Conservation (phyloP, 1,140 invertebrate species). For the Heliconius eleuchia region DNA sequence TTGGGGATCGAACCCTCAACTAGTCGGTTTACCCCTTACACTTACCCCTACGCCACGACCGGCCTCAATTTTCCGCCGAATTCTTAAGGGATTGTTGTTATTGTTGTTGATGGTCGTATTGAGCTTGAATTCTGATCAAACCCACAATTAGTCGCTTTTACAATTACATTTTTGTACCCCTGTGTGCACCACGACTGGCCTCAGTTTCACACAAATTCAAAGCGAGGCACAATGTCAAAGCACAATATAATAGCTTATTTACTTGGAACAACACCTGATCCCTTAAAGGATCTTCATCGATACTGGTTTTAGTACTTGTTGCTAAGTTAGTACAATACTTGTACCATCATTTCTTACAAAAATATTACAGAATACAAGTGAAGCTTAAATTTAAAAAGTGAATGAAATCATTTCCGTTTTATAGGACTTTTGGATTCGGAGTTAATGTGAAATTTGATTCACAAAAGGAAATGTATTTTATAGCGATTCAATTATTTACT, state of each 20-base stretch:
- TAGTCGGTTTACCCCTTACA: too few relatives aligned
- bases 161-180: too few relatives aligned
- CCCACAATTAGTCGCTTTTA: too few relatives aligned
- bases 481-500: neutral
- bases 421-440: neutral
- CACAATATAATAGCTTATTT: conserved; percentile 28
- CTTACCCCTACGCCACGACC: too few relatives aligned
- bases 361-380: neutral
- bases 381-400: neutral
- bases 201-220: too few relatives aligned
- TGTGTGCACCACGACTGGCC: too few relatives aligned
- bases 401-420: neutral
- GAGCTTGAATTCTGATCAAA: too few relatives aligned
- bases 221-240: conserved; percentile 2
- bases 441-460: neutral
- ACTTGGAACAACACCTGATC: conserved; percentile 29
- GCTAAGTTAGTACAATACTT: neutral
- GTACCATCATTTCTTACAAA: neutral
- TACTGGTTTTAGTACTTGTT: conserved; percentile 45
- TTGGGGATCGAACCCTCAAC: too few relatives aligned
- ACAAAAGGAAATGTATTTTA: neutral
- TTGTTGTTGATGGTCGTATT: too few relatives aligned
- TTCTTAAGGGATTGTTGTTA: too few relatives aligned
- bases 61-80: too few relatives aligned
- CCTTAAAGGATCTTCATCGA: conserved; percentile 46